Percentiles rank a stretch among this genome's conserved stretches.
Conservation (phyloP, 1,140 invertebrate species). For the Meteorus sp. region DNA sequence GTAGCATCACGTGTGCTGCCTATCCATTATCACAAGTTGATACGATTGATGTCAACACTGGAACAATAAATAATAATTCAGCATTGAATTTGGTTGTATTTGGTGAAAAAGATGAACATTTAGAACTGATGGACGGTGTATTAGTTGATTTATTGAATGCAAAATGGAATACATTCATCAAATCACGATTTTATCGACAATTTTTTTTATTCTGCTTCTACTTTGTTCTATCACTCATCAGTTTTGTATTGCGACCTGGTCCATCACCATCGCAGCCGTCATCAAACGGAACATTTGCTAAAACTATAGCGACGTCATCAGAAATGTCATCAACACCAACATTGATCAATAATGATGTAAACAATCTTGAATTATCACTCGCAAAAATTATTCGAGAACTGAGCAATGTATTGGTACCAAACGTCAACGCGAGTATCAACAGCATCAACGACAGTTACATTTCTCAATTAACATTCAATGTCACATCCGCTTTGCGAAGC, state of each 20-base stretch:
- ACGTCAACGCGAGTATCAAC: too few species aligned
- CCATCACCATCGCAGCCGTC: slow-evolving; percentile 50
- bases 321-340: not conserved
- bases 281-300: not conserved
- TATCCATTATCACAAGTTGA: slow-evolving; percentile 96
- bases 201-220: slow-evolving; percentile 89
- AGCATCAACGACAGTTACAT: too few species aligned
- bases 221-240: slow-evolving; percentile 83
- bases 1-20: slow-evolving; percentile 92
- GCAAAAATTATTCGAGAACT: too few species aligned
- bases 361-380: too few species aligned
- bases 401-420: too few species aligned
- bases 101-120: slow-evolving; percentile 91
- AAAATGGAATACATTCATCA: slow-evolving; percentile 98
- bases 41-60: slow-evolving; percentile 90
- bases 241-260: slow-evolving; percentile 85
- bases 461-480: too few species aligned
- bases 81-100: slow-evolving; percentile 98
- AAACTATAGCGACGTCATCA: slow-evolving; percentile 23
- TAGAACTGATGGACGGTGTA: slow-evolving; percentile 94
- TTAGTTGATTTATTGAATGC: slow-evolving; percentile 92
- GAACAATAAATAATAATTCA: slow-evolving; percentile 90
- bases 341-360: too few species aligned
- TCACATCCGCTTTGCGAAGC: too few species aligned
- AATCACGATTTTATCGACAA: slow-evolving; percentile 89